Percentiles rank a stretch among this genome's conserved stretches.
These are phyloP conservation scores for Peromyscus nudipes DNA, from an alignment of 2,797 vertebrate genomes.

Conservation along the genomic window DNA sequence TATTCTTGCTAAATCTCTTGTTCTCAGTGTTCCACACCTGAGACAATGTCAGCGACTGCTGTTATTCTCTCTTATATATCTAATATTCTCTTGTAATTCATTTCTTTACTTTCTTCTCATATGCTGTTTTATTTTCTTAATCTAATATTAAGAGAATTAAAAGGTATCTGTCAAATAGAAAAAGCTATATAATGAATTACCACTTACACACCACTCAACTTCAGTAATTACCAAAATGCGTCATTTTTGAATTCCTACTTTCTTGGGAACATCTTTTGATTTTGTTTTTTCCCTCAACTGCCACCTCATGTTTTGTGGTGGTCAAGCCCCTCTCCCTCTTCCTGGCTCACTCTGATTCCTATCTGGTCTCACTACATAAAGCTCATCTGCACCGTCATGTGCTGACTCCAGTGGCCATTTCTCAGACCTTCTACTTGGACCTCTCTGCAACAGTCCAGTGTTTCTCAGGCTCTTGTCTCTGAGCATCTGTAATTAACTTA, in stretches of 20 bases:
- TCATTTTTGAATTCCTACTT: background rate
- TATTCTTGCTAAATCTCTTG: background rate
- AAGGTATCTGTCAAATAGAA: background rate
- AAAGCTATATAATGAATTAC: background rate
- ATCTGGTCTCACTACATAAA: background rate
- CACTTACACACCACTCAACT: background rate
- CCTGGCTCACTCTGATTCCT: background rate
- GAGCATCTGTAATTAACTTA: background rate
- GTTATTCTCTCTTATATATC: background rate
- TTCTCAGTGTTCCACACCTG: background rate
- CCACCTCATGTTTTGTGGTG: background rate
- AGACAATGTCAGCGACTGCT: background rate
- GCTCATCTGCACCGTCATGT: background rate
- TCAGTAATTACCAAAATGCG: background rate
- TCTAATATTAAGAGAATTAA: background rate
- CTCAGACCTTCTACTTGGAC: background rate
- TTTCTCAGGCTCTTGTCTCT: background rate
- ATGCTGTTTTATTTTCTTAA: background rate
- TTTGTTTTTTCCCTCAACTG: background rate
- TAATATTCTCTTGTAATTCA: background rate
- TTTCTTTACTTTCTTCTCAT: background rate
- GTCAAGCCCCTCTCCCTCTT: background rate
- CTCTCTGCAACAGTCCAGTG: background rate
- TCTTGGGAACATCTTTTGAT: background rate
- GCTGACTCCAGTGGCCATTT: background rate